Conservation (phyloP, 2,888 invertebrate species). For the Papilio elwesi region DNA sequence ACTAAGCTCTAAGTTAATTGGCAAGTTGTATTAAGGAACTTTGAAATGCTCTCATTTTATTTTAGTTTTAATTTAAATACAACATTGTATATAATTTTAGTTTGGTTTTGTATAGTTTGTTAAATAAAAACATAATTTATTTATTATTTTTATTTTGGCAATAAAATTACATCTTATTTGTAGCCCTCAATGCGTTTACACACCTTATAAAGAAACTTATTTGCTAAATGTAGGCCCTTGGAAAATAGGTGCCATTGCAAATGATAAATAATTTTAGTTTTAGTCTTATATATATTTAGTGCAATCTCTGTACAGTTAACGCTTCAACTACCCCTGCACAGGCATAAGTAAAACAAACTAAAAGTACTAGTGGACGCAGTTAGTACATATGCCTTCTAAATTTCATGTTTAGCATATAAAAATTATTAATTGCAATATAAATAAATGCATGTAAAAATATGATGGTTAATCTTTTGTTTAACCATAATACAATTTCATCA, state of each 20-base stretch:
- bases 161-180: constrained; percentile 74
- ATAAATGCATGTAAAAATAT: constrained; percentile 82
- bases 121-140: constrained; percentile 45
- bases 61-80: constrained; percentile 9
- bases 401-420: constrained; percentile 75
- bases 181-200: constrained; percentile 60
- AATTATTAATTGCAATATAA: constrained; percentile 79
- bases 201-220: constrained; percentile 77
- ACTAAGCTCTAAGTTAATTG: neutral
- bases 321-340: constrained; percentile 25
- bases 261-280: constrained; percentile 48
- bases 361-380: constrained; percentile 72
- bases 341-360: constrained; percentile 57
- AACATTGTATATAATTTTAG: constrained; percentile 21
- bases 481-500: constrained; percentile 61
- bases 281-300: constrained; percentile 43
- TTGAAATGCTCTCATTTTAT: constrained; percentile 4
- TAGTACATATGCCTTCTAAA: constrained; percentile 65
- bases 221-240: constrained; percentile 71
- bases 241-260: constrained; percentile 54
- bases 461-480: constrained; percentile 59
- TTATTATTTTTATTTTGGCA: constrained; percentile 64
- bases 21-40: too few relatives aligned
- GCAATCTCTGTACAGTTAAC: constrained; percentile 36
- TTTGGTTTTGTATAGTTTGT: constrained; percentile 31